These are phyloP conservation scores for Lateolabrax maculatus DNA, from an alignment of 2,797 vertebrate species.

Conservation along the genomic window DNA sequence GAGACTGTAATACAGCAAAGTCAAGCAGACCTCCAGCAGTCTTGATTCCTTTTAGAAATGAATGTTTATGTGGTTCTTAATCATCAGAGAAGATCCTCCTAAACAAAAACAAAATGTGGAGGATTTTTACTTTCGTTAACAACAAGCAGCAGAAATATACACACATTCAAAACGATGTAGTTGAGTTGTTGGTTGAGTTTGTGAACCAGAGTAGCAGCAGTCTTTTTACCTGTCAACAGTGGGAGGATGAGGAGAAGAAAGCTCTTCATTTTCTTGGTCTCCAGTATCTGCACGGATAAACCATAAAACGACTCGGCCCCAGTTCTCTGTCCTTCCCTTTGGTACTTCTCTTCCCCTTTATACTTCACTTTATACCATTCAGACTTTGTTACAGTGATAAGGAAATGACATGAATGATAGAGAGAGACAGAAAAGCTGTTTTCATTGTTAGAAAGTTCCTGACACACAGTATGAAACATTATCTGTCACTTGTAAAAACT, in stretches of 20 bases:
- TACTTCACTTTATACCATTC: background rate
- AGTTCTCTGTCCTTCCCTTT: background rate
- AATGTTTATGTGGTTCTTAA: too few species aligned
- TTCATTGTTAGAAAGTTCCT: background rate
- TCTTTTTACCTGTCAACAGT: background rate
- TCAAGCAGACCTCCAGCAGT: too few species aligned
- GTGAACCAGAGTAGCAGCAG: background rate
- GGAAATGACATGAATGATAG: background rate
- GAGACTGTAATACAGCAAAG: too few species aligned
- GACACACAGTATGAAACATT: background rate
- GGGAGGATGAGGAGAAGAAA: background rate
- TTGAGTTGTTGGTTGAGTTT: too few species aligned
- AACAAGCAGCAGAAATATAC: too few species aligned
- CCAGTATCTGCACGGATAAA: background rate
- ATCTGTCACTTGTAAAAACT: background rate
- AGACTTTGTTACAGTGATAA: background rate
- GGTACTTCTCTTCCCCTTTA: background rate
- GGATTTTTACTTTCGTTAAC: too few species aligned
- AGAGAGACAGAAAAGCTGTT: too few species aligned
- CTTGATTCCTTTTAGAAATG: too few species aligned
- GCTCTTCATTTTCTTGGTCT: background rate
- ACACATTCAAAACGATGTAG: too few species aligned
- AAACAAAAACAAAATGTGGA: too few species aligned
- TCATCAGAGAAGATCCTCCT: too few species aligned
- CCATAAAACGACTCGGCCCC: background rate